Conservation (phyloP, 2,797 vertebrate species). For the Pseudochromis fuscus region DNA sequence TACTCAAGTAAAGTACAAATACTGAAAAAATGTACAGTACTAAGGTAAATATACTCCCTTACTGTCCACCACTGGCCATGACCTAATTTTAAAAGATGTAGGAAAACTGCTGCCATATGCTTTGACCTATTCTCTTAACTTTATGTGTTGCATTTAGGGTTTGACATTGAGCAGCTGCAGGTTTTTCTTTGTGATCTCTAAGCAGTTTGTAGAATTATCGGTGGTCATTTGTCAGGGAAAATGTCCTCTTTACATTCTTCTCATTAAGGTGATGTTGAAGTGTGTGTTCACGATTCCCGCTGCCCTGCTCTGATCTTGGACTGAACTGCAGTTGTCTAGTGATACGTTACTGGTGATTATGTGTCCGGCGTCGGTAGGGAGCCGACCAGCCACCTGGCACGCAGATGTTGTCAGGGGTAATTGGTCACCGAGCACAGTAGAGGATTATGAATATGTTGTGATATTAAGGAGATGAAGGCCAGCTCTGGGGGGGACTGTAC, state of each 20-base stretch:
- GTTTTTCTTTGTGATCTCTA: background rate
- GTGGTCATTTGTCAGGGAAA: background rate
- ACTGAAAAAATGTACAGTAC: no score
- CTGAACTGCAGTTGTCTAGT: slow-evolving; percentile 1
- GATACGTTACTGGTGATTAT: slow-evolving; percentile 34
- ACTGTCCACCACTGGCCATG: no score
- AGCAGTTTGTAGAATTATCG: no score
- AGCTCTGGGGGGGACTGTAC: slow-evolving; percentile 48
- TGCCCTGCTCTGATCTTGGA: slow-evolving; percentile 8
- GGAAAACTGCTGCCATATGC: background rate
- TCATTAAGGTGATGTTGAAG: background rate
- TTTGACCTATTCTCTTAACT: background rate
- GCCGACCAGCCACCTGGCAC: slow-evolving; percentile 56
- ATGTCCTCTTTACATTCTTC: background rate
- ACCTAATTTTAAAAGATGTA: background rate
- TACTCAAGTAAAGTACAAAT: no score
- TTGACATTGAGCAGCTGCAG: background rate
- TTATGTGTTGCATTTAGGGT: background rate
- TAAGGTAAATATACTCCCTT: no score
- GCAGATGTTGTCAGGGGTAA: slow-evolving; percentile 75
- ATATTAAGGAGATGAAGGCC: slow-evolving; percentile 64
- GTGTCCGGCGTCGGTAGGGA: slow-evolving; percentile 36
- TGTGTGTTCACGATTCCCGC: background rate
- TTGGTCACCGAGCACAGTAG: slow-evolving; percentile 58
- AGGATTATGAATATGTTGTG: slow-evolving; percentile 59